phyloP scores from a whole-genome alignment of 2,113 vertebrate genomes.

The Morone chrysops region DNA sequence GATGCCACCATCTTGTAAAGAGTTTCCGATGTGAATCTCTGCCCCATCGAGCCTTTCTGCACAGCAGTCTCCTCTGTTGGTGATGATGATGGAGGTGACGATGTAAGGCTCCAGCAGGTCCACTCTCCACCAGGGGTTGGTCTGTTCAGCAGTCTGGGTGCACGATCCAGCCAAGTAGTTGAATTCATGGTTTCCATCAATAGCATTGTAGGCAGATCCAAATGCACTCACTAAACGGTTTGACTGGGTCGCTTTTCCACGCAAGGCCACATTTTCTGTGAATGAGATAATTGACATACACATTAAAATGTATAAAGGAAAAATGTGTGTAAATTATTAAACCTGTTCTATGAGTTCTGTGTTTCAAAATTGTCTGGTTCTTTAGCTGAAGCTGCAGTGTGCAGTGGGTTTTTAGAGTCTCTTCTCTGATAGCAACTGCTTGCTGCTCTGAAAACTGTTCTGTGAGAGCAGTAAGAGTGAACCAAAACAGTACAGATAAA shows the following conservation, averaged over 20 bases:
- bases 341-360: too few relatives aligned
- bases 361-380: too few relatives aligned
- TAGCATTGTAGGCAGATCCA: conserved; percentile 18
- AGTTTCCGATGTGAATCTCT: conserved; percentile 44
- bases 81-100: conserved; percentile 49
- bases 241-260: conserved; percentile 58
- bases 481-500: too few relatives aligned
- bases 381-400: too few relatives aligned
- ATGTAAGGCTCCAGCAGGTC: conserved; percentile 59
- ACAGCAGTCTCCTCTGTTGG: conserved; percentile 60
- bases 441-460: too few relatives aligned
- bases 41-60: not conserved
- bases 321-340: too few relatives aligned
- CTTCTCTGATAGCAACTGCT: too few relatives aligned
- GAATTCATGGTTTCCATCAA: conserved; percentile 44
- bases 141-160: not conserved
- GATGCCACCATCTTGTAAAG: accelerated
- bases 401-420: too few relatives aligned
- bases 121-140: conserved; percentile 62
- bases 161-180: accelerated
- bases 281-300: not conserved
- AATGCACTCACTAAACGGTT: accelerated
- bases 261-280: conserved; percentile 62
- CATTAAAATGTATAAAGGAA: too few relatives aligned
- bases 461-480: too few relatives aligned